Evolutionary conservation across 2,113 vertebrate species (phyloP).

Genomic region (Varanus komodoensis): DNA sequence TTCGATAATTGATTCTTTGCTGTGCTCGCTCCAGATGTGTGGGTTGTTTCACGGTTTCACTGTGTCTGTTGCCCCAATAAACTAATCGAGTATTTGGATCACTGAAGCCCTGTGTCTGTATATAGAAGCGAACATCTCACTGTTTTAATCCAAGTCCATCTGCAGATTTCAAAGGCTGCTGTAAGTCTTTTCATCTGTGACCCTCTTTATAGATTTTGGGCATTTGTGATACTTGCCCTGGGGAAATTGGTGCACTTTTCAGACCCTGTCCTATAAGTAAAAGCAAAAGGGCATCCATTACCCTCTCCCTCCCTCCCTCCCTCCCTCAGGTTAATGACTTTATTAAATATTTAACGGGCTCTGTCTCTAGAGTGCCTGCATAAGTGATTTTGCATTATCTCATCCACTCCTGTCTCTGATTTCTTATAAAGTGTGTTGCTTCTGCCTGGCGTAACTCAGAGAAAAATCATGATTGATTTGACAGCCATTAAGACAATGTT

Average conservation of each 20-base stretch:
- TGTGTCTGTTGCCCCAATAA: slow-evolving; percentile 76
- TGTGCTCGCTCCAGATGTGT: slow-evolving; percentile 63
- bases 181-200: slow-evolving; percentile 72
- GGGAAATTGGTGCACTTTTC: slow-evolving; percentile 66
- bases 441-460: slow-evolving; percentile 77
- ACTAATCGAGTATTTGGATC: slow-evolving; percentile 72
- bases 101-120: slow-evolving; percentile 34
- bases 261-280: slow-evolving; percentile 70
- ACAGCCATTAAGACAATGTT: slow-evolving; percentile 76
- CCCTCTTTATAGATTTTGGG: slow-evolving; percentile 72
- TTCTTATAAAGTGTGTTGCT: slow-evolving; percentile 78
- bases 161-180: slow-evolving; percentile 61
- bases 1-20: slow-evolving; percentile 79
- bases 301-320: slow-evolving; percentile 65
- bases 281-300: slow-evolving; percentile 77
- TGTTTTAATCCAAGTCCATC: slow-evolving; percentile 22
- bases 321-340: slow-evolving; percentile 80
- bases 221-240: slow-evolving; percentile 67
- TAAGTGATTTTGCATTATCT: slow-evolving; percentile 83
- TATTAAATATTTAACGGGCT: slow-evolving; percentile 82
- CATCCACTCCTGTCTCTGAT: slow-evolving; percentile 79
- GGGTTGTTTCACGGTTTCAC: slow-evolving; percentile 52
- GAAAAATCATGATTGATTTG: slow-evolving; percentile 78
- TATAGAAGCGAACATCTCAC: slow-evolving; percentile 26
- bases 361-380: slow-evolving; percentile 73